A percentile compares a stretch with the other conserved stretches of the same genome.
phyloP scores from a whole-genome alignment of 2,888 invertebrate species.

The Antitype chi region DNA sequence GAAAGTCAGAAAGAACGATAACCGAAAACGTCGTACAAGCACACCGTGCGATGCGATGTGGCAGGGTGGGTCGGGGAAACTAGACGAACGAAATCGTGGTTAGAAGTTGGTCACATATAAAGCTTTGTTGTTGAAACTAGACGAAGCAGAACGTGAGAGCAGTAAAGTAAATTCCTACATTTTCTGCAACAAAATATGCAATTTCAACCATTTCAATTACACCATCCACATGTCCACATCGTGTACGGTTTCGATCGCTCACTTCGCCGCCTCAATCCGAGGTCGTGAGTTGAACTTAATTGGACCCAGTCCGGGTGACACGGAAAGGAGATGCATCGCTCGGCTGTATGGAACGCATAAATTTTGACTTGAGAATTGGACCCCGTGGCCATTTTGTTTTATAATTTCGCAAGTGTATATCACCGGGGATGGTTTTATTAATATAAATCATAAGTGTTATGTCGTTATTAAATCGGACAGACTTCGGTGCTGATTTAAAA shows the following conservation, averaged over 20 bases:
- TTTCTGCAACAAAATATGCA: background rate
- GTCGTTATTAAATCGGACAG: constrained; percentile 39
- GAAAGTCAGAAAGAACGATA: too few species aligned
- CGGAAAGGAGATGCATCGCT: constrained; percentile 89
- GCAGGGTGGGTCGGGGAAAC: too few species aligned
- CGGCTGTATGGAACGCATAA: constrained; percentile 87
- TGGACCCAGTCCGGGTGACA: constrained; percentile 89
- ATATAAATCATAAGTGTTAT: constrained; percentile 63
- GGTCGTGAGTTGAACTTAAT: constrained; percentile 90
- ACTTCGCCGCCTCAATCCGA: constrained; percentile 74
- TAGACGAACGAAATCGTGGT: too few species aligned
- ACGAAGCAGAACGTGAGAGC: background rate
- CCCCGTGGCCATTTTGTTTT: constrained; percentile 82
- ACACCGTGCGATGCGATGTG: too few species aligned
- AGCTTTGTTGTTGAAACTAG: background rate
- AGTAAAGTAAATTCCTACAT: background rate
- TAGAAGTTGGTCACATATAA: background rate
- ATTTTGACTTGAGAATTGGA: constrained; percentile 83
- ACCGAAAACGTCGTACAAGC: too few species aligned
- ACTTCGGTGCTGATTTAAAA: constrained; percentile 27
- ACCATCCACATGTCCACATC: constrained; percentile 14
- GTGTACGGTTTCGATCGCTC: constrained; percentile 60
- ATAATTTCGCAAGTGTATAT: constrained; percentile 74
- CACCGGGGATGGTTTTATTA: constrained; percentile 63
- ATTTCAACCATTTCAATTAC: constrained; percentile 43